Evolutionary conservation across 2,888 invertebrate genomes (phyloP), one percentile per base, ranked within the genome.

Genomic region (Pseudoips prasinana): DNA sequence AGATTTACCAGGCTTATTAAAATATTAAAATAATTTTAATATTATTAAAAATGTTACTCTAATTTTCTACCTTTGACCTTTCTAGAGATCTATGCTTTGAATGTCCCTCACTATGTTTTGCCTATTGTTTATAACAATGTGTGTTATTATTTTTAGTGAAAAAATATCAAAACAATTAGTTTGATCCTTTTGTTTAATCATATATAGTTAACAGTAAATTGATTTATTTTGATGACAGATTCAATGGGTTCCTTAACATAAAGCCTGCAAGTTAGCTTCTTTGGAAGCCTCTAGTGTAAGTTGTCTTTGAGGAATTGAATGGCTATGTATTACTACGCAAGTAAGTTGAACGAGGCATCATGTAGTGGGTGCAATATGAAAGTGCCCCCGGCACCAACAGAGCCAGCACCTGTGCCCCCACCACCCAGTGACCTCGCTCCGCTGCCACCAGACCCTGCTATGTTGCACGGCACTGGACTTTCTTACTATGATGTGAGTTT

Each of bases 291-390:
- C 39, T 64, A 67, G 54, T 45, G 35, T 57, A 55, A 69, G 53
- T 63, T 57, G 60, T 48, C 46, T 55, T 60, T 60, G 48, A 54
- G 72, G 72, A 77, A 77, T 79, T 88, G 81, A 82, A 89, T 89
- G 89, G 92, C 92, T 87, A 92, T 92, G 92, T 92, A 92, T 89
- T 92, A 91, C 75, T 92, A 92, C 89, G 92, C 92, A 68, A 92
- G 91, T 86, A 92, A 91, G 83, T 76, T 92, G 70, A 91, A 91
- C 75, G 91, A 91, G 72, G 91, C 92, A 58, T 90, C 91, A 82
- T 90, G 91, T 89, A 90, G 91, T 56, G 89, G 89, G 45, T 88
- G 89, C 60, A 78, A 80, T 52, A 73, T 86, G 50, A 88, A 85
- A 69, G 83, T 78, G 64, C 85, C 76, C 31, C 83, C 78, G 19